phyloP scores from a whole-genome alignment of 2,113 vertebrate genomes.

The Jacana jacana region DNA sequence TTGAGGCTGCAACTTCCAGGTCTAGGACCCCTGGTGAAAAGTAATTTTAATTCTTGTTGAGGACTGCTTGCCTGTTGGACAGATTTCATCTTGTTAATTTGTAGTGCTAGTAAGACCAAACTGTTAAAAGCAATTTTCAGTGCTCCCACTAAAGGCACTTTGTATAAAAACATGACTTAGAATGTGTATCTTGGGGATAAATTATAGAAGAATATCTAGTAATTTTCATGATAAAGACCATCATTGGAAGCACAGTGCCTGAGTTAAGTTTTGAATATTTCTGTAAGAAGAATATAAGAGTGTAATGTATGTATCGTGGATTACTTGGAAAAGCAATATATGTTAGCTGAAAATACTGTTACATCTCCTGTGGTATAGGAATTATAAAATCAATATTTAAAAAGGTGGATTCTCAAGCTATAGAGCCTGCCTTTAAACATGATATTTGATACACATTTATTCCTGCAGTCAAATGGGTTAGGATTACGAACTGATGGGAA shows the following conservation, averaged over 20 bases:
- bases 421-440: background rate
- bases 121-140: slow-evolving; percentile 59
- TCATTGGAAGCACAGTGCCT: slow-evolving; percentile 38
- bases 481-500: background rate
- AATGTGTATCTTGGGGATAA: slow-evolving; percentile 69
- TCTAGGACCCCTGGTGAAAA: slow-evolving; percentile 47
- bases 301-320: slow-evolving; percentile 7
- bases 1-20: background rate
- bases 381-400: slow-evolving; percentile 56
- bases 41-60: slow-evolving; percentile 48
- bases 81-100: slow-evolving; percentile 52
- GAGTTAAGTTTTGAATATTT: slow-evolving; percentile 44
- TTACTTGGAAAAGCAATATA: slow-evolving; percentile 44
- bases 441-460: background rate
- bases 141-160: slow-evolving; percentile 43
- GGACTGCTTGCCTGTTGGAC: slow-evolving; percentile 29
- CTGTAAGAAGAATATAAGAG: slow-evolving; percentile 10
- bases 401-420: background rate
- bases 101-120: slow-evolving; percentile 34
- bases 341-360: slow-evolving; percentile 44
- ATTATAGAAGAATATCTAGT: slow-evolving; percentile 64
- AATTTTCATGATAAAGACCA: slow-evolving; percentile 65
- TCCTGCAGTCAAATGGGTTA: background rate
- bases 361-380: slow-evolving; percentile 34
- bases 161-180: slow-evolving; percentile 50